Evolutionary conservation across 2,113 vertebrate species (phyloP).

Genomic region (Lasiurus borealis): DNA sequence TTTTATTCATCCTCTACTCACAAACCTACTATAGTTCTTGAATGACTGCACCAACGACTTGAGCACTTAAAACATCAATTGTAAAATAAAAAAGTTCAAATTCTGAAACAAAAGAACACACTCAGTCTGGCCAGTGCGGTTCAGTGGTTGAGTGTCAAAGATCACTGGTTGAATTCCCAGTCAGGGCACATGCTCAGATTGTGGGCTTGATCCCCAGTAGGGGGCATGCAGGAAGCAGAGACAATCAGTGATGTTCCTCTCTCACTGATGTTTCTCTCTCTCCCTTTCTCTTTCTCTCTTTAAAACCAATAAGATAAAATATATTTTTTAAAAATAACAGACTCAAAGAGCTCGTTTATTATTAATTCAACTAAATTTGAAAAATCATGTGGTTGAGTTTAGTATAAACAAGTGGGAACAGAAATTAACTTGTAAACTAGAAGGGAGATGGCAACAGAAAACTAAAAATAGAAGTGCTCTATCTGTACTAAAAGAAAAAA

Average conservation of each 20-base stretch:
- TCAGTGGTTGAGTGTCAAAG: no score
- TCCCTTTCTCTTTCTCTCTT: no score
- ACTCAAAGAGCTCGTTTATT: constrained; percentile 25
- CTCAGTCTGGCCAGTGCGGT: no score
- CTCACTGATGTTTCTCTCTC: no score
- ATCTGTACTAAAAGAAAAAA: constrained; percentile 38
- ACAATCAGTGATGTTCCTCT: no score
- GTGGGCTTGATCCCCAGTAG: no score
- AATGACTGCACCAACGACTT: neutral
- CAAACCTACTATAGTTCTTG: neutral
- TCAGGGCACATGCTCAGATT: no score
- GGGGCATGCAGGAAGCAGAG: no score
- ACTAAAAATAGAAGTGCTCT: constrained; percentile 13
- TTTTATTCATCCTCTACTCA: constrained; percentile 8
- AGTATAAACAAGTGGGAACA: constrained; percentile 1
- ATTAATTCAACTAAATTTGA: constrained; percentile 25
- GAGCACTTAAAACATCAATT: neutral
- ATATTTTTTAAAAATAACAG: neutral
- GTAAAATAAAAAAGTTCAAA: constrained; percentile 41
- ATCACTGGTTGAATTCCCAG: no score
- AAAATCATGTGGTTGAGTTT: constrained; percentile 31
- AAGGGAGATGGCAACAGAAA: neutral
- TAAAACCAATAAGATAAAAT: no score
- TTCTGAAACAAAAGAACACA: constrained; percentile 15
- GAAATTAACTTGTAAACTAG: constrained; percentile 59